Evolutionary conservation across 2,888 invertebrate species (phyloP).

Genomic region (Eustalomyia histrio): DNA sequence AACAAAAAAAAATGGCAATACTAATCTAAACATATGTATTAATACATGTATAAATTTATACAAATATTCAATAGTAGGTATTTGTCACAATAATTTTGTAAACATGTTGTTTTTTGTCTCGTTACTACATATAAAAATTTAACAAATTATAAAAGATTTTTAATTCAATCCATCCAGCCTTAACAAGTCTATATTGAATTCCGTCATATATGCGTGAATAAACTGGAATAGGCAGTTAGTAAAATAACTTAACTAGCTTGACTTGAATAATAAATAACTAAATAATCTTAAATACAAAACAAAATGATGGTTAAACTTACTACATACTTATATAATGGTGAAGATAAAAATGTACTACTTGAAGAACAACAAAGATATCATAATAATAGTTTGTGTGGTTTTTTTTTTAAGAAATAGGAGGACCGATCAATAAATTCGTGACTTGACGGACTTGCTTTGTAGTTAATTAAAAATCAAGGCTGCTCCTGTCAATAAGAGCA

Average conservation of each 20-base stretch:
- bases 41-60: conserved; percentile 39
- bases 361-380: conserved; percentile 26
- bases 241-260: conserved; percentile 53
- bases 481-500: too few species aligned
- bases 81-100: conserved; percentile 64
- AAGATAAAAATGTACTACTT: not conserved
- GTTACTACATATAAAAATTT: conserved; percentile 50
- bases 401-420: conserved; percentile 1
- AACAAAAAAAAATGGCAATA: conserved; percentile 10
- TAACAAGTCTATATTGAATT: conserved; percentile 18
- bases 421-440: too few species aligned
- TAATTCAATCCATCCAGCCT: conserved; percentile 42
- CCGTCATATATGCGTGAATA: conserved; percentile 1
- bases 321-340: conserved; percentile 12
- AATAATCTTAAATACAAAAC: not conserved
- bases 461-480: too few species aligned
- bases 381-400: conserved; percentile 11
- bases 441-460: too few species aligned
- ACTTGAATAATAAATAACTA: conserved; percentile 49
- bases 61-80: conserved; percentile 55
- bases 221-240: conserved; percentile 30
- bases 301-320: conserved; percentile 16
- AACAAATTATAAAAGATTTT: conserved; percentile 61
- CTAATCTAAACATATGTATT: conserved; percentile 38
- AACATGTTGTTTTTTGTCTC: conserved; percentile 61